Evolutionary conservation across 2,797 vertebrate species (phyloP).

Genomic region (Fringilla coelebs): DNA sequence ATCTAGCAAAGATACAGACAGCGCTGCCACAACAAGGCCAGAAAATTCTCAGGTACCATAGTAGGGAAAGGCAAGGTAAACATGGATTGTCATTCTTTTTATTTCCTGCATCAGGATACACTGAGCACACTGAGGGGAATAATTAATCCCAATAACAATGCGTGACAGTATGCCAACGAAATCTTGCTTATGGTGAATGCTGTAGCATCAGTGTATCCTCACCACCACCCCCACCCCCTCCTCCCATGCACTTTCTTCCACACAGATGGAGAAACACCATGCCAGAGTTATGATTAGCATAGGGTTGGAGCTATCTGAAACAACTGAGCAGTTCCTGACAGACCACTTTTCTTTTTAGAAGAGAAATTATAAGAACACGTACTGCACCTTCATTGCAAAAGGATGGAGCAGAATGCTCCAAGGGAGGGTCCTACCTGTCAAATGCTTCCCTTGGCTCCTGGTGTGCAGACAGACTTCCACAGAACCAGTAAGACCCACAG

Average conservation of each 20-base stretch:
- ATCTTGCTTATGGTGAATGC: not conserved
- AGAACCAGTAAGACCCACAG: not conserved
- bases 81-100: not conserved
- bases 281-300: slow-evolving; percentile 33
- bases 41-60: not conserved
- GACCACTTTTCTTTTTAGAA: not conserved
- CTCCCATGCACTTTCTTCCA: not conserved
- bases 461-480: not conserved
- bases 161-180: not conserved
- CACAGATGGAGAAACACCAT: not conserved
- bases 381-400: not conserved
- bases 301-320: slow-evolving; percentile 47
- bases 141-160: not conserved
- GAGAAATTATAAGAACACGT: not conserved
- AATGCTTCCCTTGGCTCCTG: not conserved
- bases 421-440: not conserved
- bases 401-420: not conserved
- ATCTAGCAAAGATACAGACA: not conserved
- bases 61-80: not conserved
- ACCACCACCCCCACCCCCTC: not conserved
- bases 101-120: not conserved
- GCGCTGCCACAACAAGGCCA: not conserved
- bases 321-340: slow-evolving; percentile 34
- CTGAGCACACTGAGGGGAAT: not conserved
- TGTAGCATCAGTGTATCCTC: not conserved